These are phyloP conservation scores for Rhea pennata DNA, from an alignment of 2,113 vertebrate genomes.

Conservation along the genomic window DNA sequence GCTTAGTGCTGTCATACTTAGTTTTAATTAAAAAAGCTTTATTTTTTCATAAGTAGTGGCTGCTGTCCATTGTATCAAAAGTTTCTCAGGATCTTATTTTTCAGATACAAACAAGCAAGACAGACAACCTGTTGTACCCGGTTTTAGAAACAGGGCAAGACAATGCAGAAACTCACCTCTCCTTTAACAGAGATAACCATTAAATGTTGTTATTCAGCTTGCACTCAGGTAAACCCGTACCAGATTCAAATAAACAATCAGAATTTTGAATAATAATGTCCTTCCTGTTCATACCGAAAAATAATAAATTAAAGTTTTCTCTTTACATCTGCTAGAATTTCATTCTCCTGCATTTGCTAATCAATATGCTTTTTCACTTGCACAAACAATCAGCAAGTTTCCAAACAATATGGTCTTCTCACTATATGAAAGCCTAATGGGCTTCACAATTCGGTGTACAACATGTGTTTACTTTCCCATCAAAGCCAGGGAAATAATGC, in stretches of 20 bases:
- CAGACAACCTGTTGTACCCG: not conserved
- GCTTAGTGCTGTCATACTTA: accelerated
- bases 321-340: not conserved
- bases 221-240: not conserved
- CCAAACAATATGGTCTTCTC: not conserved
- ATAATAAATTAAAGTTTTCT: not conserved
- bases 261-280: not conserved
- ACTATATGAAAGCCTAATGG: not conserved
- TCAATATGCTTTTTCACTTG: not conserved
- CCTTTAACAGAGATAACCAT: not conserved
- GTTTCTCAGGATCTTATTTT: not conserved
- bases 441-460: not conserved
- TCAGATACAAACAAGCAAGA: not conserved
- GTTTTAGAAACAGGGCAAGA: not conserved
- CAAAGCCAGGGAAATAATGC: not conserved
- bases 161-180: not conserved
- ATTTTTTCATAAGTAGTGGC: not conserved
- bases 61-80: not conserved
- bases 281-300: not conserved
- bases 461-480: not conserved
- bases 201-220: not conserved
- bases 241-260: not conserved
- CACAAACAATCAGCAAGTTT: not conserved
- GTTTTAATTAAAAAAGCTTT: not conserved
- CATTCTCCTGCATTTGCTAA: not conserved